Base-by-base conservation (phyloP, 2,797 vertebrate genomes). In the Labroides dimidiatus region DNA sequence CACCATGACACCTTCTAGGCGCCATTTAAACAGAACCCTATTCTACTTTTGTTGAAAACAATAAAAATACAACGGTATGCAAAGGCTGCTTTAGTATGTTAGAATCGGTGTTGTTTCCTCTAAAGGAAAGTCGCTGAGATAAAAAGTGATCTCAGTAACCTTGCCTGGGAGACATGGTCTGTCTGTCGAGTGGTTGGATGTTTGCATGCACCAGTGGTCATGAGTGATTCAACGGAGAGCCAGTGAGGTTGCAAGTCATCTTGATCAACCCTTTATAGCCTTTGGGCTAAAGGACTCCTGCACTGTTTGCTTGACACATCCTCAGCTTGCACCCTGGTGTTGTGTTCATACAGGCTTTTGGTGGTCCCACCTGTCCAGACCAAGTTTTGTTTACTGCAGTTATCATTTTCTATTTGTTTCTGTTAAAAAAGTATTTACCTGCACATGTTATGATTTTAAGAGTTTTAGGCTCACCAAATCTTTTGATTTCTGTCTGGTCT, bases 91-190 rank as follows among this genome's bases (percentile, higher is more conserved):
- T 55, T 50, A 79, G 52, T 37, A 66, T 42, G 24, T 23, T 62
- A 56, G 53, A 68, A 71, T 64, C 73, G 63, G 30, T 3, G 6
- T 33, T 33, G 30, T 33, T 8, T 4, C 30, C 30, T 33, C 30
- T 9, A 7, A 33, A 33, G 30, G 30, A 7, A 33, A 33, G 30
- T 33, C 30, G 8, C 30, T 57, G 77, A 75, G 77, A 74, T 61
- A 23, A 61, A 59, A 64, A 64, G 51, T 81, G 87, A 89, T 87
- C 87, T 81, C 70, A 49, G 80, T 49, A 58, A 33, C 30, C 30
- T 92, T 91, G 81, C 89, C 85, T 75, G 67, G 69, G 80, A 85
- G 72, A 65, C 37, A 60, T 70, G 70, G 75, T 69, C 69, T 69
- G 68, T 74, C 56, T 71, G 78, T 16, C 59, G 47, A 62, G 45